Evolutionary conservation across 2,797 vertebrate species (phyloP).

Genomic region (Florisuga fusca): DNA sequence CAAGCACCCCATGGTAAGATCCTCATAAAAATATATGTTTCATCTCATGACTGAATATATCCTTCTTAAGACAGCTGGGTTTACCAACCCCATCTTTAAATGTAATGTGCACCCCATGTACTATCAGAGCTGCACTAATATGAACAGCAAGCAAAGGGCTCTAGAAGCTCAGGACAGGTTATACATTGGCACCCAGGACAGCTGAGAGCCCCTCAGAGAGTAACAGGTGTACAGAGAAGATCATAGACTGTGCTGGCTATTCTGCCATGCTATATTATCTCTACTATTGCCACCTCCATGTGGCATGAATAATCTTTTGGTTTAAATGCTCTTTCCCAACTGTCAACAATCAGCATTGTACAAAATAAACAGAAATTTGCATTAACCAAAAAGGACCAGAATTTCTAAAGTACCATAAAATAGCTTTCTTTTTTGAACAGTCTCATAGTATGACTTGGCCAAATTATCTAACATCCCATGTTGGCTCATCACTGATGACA

Average conservation of each 20-base stretch:
- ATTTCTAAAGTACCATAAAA: neutral
- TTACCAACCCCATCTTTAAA: neutral
- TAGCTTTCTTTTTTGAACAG: neutral
- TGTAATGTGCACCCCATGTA: too few species aligned
- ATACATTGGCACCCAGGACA: neutral
- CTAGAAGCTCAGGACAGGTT: neutral
- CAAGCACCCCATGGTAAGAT: neutral
- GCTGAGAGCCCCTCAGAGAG: neutral
- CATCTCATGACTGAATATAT: neutral
- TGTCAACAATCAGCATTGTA: neutral
- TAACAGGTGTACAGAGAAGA: neutral
- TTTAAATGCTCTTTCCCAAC: neutral
- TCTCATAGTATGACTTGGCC: neutral
- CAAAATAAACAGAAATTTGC: neutral
- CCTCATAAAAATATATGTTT: rapidly evolving
- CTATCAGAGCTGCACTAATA: neutral
- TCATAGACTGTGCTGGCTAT: neutral
- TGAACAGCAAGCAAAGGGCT: neutral
- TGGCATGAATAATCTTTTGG: neutral
- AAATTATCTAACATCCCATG: neutral
- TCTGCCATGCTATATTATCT: neutral
- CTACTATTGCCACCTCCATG: neutral
- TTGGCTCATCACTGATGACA: neutral
- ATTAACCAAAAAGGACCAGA: neutral
- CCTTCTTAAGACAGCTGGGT: neutral